Conservation (phyloP, 2,888 invertebrate genomes). For the Dicyrtoma fusca region DNA sequence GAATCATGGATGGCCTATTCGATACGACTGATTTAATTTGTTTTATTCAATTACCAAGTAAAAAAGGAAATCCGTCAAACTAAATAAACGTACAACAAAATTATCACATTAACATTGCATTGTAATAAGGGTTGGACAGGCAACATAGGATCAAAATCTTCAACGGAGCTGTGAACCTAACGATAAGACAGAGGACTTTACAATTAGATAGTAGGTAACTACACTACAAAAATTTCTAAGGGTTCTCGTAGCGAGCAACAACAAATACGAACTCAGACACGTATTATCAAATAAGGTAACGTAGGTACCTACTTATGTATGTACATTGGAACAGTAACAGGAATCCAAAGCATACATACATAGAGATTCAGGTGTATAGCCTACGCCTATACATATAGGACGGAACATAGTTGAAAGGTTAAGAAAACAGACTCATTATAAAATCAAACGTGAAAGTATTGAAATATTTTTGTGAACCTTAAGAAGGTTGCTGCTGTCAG, state of each 20-base stretch:
- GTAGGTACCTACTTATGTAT: not conserved
- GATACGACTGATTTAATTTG: too few species aligned
- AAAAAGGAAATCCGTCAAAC: too few species aligned
- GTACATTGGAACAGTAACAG: too few species aligned
- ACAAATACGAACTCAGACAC: constrained; percentile 1
- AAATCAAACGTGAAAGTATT: constrained; percentile 26
- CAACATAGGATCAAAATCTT: too few species aligned
- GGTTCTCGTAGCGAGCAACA: not conserved
- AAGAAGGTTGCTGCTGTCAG: constrained; percentile 23
- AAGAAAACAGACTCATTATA: constrained; percentile 26
- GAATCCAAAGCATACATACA: too few species aligned
- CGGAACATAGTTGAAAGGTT: constrained; percentile 15
- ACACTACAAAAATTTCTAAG: not conserved
- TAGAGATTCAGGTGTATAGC: too few species aligned
- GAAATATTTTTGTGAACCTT: constrained; percentile 18
- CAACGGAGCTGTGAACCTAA: too few species aligned
- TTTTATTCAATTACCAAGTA: too few species aligned
- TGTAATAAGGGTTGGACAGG: too few species aligned
- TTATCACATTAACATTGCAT: too few species aligned
- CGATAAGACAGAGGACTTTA: not conserved
- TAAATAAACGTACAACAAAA: too few species aligned
- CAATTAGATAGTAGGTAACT: not conserved
- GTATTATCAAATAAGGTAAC: not conserved
- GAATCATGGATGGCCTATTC: too few species aligned
- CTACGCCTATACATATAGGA: not conserved